Conservation (phyloP, 2,888 invertebrate species). For the Melangyna quadrimaculata region DNA sequence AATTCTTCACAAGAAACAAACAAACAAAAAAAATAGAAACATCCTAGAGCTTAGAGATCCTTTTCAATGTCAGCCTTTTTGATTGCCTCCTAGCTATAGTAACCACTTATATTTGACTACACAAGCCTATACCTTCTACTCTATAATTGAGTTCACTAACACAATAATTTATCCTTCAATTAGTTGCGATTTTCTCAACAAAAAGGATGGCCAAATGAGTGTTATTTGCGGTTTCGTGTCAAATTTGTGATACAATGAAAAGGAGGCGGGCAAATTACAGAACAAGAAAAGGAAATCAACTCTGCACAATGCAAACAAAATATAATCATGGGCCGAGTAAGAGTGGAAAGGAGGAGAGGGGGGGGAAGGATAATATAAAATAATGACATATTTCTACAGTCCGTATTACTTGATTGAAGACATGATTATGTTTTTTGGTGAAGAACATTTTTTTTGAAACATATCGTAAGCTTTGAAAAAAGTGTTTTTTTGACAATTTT, state of each 20-base stretch:
- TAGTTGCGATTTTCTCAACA: conserved; percentile 25
- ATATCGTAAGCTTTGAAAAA: too few relatives aligned
- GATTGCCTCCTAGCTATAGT: conserved; percentile 6
- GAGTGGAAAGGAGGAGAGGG: too few relatives aligned
- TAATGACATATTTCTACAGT: conserved; percentile 13
- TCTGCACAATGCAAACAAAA: conserved; percentile 42
- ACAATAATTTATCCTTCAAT: conserved; percentile 53
- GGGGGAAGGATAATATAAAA: conserved; percentile 21
- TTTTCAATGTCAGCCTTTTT: conserved; percentile 8
- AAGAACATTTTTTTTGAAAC: too few relatives aligned
- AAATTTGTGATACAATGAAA: conserved; percentile 2
- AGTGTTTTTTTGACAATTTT: too few relatives aligned
- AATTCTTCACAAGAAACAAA: too few relatives aligned
- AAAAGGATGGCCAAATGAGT: conserved; percentile 29
- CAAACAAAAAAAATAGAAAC: not conserved
- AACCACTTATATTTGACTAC: not conserved
- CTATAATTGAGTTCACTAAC: conserved; percentile 48
- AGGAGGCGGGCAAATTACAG: conserved; percentile 35
- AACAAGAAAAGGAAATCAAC: conserved; percentile 65
- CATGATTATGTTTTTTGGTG: not conserved
- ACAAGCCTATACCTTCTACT: not conserved
- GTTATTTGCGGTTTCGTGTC: conserved; percentile 53
- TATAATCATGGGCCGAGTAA: not conserved
- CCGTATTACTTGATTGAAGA: not conserved
- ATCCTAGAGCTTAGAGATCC: not conserved